Base-by-base conservation (phyloP, 1,140 invertebrate genomes). In the Eciton burchellii region DNA sequence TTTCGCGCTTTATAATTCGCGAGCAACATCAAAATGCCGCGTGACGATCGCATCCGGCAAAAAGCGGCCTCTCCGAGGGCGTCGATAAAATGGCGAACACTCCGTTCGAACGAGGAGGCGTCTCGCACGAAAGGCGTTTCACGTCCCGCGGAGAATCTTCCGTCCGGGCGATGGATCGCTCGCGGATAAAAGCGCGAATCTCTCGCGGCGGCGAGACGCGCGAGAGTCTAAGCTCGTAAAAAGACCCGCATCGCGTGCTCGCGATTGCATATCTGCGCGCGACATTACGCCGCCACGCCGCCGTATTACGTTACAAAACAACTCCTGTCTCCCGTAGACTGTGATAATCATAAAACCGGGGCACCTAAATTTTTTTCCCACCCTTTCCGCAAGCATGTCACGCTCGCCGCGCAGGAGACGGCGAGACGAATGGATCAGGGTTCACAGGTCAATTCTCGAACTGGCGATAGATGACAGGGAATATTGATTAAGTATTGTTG, bases 221-320 rank as follows among this genome's bases (percentile, higher is more conserved):
- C 43, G 54, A n/a, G n/a, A n/a, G n/a, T 65, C 59, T 65, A 65
- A 65, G 60, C 79, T 83, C 84, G 81, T 85, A 85, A 87, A 86
- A 83, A 76, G 83, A n/a, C 6, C 60, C 35, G 79, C 52, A 47
- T 72, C 59, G 68, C 43, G 54, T 54, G 82, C 65, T 82, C 62
- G 72, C 81, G 70, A 85, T 76, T 62, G 70, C 45, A 63, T 76
- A 77, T 71, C 24, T 62, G 45, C 43, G 49, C 26, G 76, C n/a
- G 54, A 68, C 76, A 59, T 84, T 84, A 84, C 49, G 65, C 35
- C 68, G 41, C 29, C 65, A 65, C 24, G 62, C 47, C 60, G 35
- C 47, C 79, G 60, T 79, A 81, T 83, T 86, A 84, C 41, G 70
- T 86, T 81, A 66, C 60, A 72, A 56, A 81, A 73, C 73, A 72